Evolutionary conservation across 2,888 invertebrate species (phyloP).

Genomic region (Drosophila histrio): DNA sequence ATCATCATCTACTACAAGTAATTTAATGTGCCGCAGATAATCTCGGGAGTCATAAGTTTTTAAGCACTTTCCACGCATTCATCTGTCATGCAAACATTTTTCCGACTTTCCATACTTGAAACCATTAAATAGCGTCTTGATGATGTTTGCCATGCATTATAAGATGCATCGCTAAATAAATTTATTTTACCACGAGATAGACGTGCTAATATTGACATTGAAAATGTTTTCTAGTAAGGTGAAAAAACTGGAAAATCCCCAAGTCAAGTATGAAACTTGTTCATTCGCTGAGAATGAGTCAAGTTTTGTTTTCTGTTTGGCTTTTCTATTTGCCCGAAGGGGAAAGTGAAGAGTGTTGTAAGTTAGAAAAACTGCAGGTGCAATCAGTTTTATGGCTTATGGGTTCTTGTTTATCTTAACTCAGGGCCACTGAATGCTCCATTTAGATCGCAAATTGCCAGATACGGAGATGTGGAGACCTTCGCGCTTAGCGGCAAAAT

Average conservation of each 20-base stretch:
- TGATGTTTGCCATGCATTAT: constrained; percentile 3
- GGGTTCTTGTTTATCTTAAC: constrained; percentile 13
- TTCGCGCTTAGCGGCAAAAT: constrained; percentile 21
- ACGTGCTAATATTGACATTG: constrained; percentile 75
- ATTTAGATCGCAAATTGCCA: constrained; percentile 47
- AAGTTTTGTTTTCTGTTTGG: constrained; percentile 26
- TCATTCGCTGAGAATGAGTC: constrained; percentile 57
- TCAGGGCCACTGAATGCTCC: constrained; percentile 51
- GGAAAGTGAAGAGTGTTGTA: constrained; percentile 33
- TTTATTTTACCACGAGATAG: constrained; percentile 35
- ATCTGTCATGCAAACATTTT: constrained; percentile 21
- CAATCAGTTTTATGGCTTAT: constrained; percentile 41
- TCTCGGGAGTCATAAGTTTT: constrained; percentile 31
- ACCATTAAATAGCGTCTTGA: constrained; percentile 1
- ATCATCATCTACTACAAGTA: constrained; percentile 39
- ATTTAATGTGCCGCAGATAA: constrained; percentile 37
- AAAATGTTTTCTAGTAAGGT: constrained; percentile 46
- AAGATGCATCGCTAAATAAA: constrained; percentile 38
- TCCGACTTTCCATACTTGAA: constrained; percentile 45
- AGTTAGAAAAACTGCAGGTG: constrained; percentile 45
- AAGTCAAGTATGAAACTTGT: constrained; percentile 35
- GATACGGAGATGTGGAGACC: constrained; percentile 33
- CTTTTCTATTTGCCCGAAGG: constrained; percentile 33
- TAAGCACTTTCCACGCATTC: constrained; percentile 47
- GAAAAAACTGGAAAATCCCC: constrained; percentile 27